A percentile compares a stretch with the other conserved stretches of the same genome.
These are phyloP conservation scores for Periparus ater DNA, from an alignment of 2,797 vertebrate species.

Conservation along the genomic window DNA sequence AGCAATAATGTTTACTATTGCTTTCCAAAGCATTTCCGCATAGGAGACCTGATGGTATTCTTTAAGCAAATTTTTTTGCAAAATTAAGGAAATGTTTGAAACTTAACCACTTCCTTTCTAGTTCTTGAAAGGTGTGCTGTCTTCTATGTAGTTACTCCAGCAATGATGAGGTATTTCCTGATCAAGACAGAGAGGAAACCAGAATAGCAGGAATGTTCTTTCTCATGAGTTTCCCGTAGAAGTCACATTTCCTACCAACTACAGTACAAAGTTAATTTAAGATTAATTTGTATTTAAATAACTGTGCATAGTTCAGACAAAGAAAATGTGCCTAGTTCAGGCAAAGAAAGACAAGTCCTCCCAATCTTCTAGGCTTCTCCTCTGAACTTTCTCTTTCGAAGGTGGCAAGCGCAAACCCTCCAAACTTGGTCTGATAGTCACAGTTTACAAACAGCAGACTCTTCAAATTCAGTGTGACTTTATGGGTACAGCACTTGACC, in stretches of 20 bases:
- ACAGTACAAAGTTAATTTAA: not conserved
- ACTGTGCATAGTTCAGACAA: not conserved
- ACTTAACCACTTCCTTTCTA: not conserved
- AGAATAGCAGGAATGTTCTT: not conserved
- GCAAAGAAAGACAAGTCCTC: not conserved
- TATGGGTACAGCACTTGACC: not conserved
- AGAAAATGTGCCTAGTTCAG: not conserved
- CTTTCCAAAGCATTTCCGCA: not conserved
- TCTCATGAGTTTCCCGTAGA: not conserved
- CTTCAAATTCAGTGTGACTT: not conserved
- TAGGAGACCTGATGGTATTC: not conserved
- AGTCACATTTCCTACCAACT: not conserved
- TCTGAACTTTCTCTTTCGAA: not conserved
- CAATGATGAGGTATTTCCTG: not conserved
- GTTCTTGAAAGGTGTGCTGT: not conserved
- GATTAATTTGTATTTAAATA: not conserved
- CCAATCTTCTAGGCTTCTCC: not conserved
- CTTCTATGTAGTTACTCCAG: not conserved
- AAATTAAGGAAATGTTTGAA: not conserved
- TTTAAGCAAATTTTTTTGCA: not conserved
- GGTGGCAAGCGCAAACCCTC: not conserved
- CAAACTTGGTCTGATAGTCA: rapidly evolving
- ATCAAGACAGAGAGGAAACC: not conserved
- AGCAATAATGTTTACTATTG: rapidly evolving
- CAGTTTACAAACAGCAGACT: not conserved